phyloP scores from a whole-genome alignment of 2,797 vertebrate species.

The Cirrhinus mrigala region DNA sequence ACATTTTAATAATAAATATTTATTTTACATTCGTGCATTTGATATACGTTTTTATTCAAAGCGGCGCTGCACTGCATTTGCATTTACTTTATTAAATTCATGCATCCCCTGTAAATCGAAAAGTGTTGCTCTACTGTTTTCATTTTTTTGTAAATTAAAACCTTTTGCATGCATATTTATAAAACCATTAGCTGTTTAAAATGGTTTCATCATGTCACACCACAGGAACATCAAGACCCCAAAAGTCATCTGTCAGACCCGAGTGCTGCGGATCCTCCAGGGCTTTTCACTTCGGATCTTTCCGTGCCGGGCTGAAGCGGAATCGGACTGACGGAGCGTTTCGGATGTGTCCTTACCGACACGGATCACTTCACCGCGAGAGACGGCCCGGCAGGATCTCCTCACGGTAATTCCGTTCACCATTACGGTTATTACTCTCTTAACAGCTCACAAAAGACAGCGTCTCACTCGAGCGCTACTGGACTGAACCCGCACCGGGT shows the following conservation, averaged over 20 bases:
- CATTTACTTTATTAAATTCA: background rate
- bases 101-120: background rate
- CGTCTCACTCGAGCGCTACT: background rate
- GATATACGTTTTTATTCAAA: too few relatives aligned
- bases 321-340: background rate
- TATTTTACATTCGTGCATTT: too few relatives aligned
- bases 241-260: background rate
- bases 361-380: background rate
- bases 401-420: background rate
- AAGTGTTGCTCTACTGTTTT: too few relatives aligned
- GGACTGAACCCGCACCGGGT: background rate
- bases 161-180: background rate
- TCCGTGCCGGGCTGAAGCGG: background rate
- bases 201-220: background rate
- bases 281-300: background rate
- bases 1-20: too few relatives aligned
- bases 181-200: background rate
- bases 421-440: conserved; percentile 7
- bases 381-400: background rate
- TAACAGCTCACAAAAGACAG: background rate
- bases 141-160: background rate
- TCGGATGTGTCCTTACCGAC: background rate
- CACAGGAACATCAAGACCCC: background rate
- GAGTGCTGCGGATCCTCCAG: background rate
- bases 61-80: too few relatives aligned